Base-by-base conservation (phyloP, 64 coral and sea anemone genomes). In the Dendronephthya gigantea region DNA sequence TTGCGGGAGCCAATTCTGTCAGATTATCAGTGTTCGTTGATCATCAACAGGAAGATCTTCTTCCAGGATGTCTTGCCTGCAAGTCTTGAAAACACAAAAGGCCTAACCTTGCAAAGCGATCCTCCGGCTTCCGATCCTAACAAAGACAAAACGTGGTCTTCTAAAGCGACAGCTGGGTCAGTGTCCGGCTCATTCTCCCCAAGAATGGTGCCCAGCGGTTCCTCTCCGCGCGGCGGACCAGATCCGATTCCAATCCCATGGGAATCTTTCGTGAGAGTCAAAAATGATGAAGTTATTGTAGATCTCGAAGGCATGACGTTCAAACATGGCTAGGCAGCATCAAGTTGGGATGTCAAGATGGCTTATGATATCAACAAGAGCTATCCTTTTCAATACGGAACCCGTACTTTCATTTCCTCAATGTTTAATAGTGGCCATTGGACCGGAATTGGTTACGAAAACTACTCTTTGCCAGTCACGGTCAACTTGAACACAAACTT, bases 31-130 rank as follows among this genome's bases (percentile, higher is more conserved):
- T 43, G 82, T 39, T 43, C 36, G 19, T 48, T 83, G 36, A 83
- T 83, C 22, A 29, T 83, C 35, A 83, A 83, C 39, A 43, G 37
- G 0, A 83, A 83, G 39, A 83, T 83, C 40, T 83, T 83, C 82
- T 83, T 83, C 29, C 30, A 83, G 45, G 15, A 83, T 48, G 82
- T 83, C 37, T 14, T 83, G 25, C 82, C 82, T 5, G 40, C 13
- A 83, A 43, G 32, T 83, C 40, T 83, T 14, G 82, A 9, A 32
- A 47, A 9, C 1, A 19, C 43, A 48, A 39, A 9, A 4, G 58
- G 29, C 58, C 19, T 66, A 22, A 7, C 14, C 19, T 2, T 66
- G 58, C 2, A 66, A 66, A 17, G 6, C 6, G 29, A 8, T 66
- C 2, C 58, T 5, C 58, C 58, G 14, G 19, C 14, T 66, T n/a